A percentile compares a stretch with the other conserved stretches of the same genome.
phyloP scores from a whole-genome alignment of 2,113 vertebrate species.

The Hemibagrus wyckioides region DNA sequence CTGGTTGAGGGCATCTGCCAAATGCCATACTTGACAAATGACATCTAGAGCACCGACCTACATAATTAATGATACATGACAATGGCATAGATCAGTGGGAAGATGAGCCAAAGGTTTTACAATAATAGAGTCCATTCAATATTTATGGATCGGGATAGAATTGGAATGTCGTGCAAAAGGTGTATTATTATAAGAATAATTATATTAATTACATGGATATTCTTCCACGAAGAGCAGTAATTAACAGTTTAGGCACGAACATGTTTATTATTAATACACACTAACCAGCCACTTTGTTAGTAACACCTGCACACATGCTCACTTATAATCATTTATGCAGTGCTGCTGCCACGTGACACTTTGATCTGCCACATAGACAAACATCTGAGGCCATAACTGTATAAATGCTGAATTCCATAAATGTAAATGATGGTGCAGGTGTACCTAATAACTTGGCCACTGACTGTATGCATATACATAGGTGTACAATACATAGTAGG shows the following conservation, averaged over 20 bases:
- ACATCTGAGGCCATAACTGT: too few species aligned
- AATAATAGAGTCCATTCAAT: background rate
- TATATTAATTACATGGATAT: background rate
- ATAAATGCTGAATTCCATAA: too few species aligned
- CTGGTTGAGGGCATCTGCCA: too few species aligned
- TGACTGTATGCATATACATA: too few species aligned
- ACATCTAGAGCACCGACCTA: background rate
- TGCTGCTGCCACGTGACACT: background rate
- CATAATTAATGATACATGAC: background rate
- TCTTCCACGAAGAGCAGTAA: background rate
- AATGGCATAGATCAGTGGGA: background rate
- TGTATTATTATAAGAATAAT: background rate
- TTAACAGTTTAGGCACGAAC: background rate
- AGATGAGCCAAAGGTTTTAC: background rate
- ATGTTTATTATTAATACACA: background rate
- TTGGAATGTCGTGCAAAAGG: background rate
- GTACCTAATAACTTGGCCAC: background rate
- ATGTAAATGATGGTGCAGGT: background rate
- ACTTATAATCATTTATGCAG: background rate
- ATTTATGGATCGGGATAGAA: background rate
- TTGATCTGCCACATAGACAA: too few species aligned
- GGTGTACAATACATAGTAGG: background rate
- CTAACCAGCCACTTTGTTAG: background rate
- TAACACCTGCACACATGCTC: background rate
- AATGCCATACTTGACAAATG: too few species aligned